Evolutionary conservation across 2,113 vertebrate species (phyloP).

Genomic region (Melospiza melodia): DNA sequence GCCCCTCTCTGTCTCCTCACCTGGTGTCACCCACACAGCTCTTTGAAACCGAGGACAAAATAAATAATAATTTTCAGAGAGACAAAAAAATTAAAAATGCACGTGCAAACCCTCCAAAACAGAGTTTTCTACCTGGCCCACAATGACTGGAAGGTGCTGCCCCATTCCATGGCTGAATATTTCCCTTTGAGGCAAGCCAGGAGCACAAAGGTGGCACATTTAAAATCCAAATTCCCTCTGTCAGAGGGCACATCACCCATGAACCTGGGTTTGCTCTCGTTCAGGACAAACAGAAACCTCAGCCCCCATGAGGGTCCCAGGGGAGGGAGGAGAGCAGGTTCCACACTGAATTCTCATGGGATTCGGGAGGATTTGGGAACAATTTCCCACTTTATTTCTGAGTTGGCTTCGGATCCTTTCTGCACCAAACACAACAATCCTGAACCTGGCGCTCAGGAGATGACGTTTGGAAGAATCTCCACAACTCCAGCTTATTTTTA

Average conservation of each 20-base stretch:
- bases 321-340: neutral
- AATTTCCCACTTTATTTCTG: neutral
- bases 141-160: neutral
- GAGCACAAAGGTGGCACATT: neutral
- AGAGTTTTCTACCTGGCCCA: neutral
- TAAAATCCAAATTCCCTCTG: neutral
- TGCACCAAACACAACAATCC: neutral
- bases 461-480: neutral
- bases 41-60: neutral
- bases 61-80: neutral
- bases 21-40: neutral
- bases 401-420: neutral
- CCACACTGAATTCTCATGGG: neutral
- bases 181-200: neutral
- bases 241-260: accelerated
- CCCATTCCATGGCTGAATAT: neutral
- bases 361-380: neutral
- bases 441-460: neutral
- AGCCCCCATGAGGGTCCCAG: neutral
- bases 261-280: neutral
- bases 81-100: neutral
- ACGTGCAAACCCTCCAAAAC: neutral
- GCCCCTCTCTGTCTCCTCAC: neutral
- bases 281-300: neutral
- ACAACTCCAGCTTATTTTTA: neutral